These are phyloP conservation scores for Octonoba sinensis DNA, from an alignment of 2,888 invertebrate species.

Conservation along the genomic window DNA sequence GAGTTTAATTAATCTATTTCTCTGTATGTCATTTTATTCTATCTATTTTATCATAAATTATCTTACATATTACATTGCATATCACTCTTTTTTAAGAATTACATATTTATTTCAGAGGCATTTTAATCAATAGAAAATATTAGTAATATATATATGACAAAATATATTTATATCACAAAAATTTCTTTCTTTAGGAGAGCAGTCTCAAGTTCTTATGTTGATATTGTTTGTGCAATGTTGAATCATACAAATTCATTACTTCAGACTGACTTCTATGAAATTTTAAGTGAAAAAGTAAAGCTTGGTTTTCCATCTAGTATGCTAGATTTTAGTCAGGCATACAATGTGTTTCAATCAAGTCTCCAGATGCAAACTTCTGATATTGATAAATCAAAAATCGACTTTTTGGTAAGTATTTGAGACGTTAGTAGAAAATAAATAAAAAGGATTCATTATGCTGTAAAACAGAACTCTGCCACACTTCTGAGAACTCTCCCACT, in stretches of 20 bases:
- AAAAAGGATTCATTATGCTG: too few relatives aligned
- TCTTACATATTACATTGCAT: background rate
- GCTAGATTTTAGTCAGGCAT: constrained; percentile 77
- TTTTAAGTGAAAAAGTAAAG: constrained; percentile 81
- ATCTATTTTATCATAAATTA: background rate
- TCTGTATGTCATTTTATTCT: background rate
- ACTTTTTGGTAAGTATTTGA: constrained; percentile 79
- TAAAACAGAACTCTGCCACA: too few relatives aligned
- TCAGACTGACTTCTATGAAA: constrained; percentile 85
- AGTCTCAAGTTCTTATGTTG: constrained; percentile 90
- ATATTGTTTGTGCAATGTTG: constrained; percentile 95
- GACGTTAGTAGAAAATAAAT: background rate
- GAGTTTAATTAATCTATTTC: too few relatives aligned
- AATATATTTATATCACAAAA: background rate
- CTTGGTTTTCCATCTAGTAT: constrained; percentile 79
- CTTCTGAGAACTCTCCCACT: too few relatives aligned
- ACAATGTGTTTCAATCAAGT: constrained; percentile 84
- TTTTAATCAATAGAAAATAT: too few relatives aligned
- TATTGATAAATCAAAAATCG: constrained; percentile 81
- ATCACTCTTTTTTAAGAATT: background rate
- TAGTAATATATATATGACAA: background rate
- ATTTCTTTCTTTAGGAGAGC: constrained; percentile 78
- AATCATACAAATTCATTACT: constrained; percentile 91
- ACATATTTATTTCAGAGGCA: background rate
- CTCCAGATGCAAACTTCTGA: constrained; percentile 80